Evolutionary conservation across 2,797 vertebrate species (phyloP).

Genomic region (Balearica regulorum): DNA sequence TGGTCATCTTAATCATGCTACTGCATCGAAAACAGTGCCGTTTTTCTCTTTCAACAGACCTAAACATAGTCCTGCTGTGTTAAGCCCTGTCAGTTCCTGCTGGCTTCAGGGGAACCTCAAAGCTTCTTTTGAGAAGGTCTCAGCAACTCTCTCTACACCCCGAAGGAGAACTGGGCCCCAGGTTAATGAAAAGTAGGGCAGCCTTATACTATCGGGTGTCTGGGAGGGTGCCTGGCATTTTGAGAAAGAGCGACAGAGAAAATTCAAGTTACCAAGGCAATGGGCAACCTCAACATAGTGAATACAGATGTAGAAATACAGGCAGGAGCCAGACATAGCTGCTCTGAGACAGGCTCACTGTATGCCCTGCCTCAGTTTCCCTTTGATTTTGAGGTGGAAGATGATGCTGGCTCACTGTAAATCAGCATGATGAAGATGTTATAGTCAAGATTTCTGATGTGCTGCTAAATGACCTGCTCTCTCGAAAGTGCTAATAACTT

Average conservation of each 20-base stretch:
- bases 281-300: neutral
- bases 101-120: neutral
- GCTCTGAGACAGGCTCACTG: neutral
- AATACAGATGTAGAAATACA: rapidly evolving
- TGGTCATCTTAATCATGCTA: neutral
- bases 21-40: neutral
- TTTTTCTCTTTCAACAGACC: neutral
- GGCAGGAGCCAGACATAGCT: neutral
- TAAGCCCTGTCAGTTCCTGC: neutral
- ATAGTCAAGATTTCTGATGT: rapidly evolving
- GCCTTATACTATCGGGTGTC: neutral
- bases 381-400: neutral
- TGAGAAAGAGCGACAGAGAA: neutral
- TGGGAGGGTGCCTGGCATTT: neutral
- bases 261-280: constrained; percentile 3
- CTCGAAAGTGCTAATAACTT: neutral
- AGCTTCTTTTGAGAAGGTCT: neutral
- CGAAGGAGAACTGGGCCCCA: neutral
- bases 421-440: neutral
- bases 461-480: rapidly evolving
- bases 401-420: neutral
- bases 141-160: neutral
- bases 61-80: neutral
- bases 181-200: constrained; percentile 28
- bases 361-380: neutral